Percentiles rank a stretch among this genome's conserved stretches.
Conservation (phyloP, 2,797 vertebrate genomes). For the Clangula hyemalis region DNA sequence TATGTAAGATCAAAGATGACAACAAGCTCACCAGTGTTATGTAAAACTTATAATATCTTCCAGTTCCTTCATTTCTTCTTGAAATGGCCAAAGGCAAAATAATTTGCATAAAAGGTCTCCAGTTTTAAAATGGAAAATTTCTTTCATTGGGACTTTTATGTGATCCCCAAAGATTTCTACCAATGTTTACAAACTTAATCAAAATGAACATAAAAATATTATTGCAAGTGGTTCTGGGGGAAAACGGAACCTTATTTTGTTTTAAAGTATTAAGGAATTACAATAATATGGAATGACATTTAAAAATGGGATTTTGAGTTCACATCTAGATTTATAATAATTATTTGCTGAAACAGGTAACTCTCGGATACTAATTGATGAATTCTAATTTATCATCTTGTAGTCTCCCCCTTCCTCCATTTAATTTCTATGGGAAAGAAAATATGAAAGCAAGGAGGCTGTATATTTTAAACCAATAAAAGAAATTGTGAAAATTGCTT, state of each 20-base stretch:
- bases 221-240: constrained; percentile 10
- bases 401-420: neutral
- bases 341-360: neutral
- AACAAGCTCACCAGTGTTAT: constrained; percentile 72
- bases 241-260: neutral
- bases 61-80: constrained; percentile 74
- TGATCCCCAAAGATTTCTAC: constrained; percentile 47
- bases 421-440: constrained; percentile 15
- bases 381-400: constrained; percentile 23
- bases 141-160: constrained; percentile 64
- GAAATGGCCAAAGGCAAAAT: constrained; percentile 81
- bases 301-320: neutral
- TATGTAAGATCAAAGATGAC: constrained; percentile 80
- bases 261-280: neutral
- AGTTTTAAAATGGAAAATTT: constrained; percentile 75
- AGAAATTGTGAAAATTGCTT: neutral
- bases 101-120: constrained; percentile 77
- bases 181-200: constrained; percentile 64
- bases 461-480: neutral
- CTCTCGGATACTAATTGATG: constrained; percentile 8
- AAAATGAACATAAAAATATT: constrained; percentile 42
- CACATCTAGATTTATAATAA: neutral
- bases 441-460: neutral
- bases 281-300: neutral
- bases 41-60: constrained; percentile 73